Conservation (phyloP, 2,797 vertebrate species). For the Paedocypris micromegethes region DNA sequence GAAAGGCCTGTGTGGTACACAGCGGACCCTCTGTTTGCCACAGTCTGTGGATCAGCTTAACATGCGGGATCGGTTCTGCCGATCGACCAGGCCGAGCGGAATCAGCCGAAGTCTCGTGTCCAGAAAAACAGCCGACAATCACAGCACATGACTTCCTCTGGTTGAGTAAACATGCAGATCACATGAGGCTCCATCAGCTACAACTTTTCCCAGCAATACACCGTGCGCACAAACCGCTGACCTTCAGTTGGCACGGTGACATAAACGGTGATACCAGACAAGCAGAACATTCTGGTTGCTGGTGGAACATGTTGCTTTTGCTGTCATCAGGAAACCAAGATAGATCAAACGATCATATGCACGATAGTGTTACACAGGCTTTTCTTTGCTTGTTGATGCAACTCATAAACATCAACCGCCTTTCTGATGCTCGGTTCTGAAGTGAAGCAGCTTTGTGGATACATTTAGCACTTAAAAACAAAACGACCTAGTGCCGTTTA, state of each 20-base stretch:
- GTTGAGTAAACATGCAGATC: constrained; percentile 50
- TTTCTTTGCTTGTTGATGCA: background rate
- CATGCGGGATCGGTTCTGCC: constrained; percentile 1
- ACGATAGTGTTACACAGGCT: constrained; percentile 9
- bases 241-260: constrained; percentile 8
- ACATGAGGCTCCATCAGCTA: constrained; percentile 25
- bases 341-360: constrained; percentile 12
- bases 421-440: too few species aligned
- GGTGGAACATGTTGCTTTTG: background rate
- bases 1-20: constrained; percentile 13
- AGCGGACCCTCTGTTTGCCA: constrained; percentile 12
- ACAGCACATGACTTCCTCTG: constrained; percentile 40
- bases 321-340: constrained; percentile 3
- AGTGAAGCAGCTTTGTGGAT: too few species aligned
- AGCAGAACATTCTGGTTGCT: constrained; percentile 33
- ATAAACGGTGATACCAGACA: constrained; percentile 14
- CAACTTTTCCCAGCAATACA: background rate
- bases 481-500: too few species aligned
- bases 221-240: background rate
- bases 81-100: constrained; percentile 3
- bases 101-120: constrained; percentile 3
- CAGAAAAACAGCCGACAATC: constrained; percentile 13
- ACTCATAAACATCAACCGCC: background rate
- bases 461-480: too few species aligned
- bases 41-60: background rate